Percentiles rank a stretch among this genome's conserved stretches.
Evolutionary conservation across 2,113 vertebrate species (phyloP).

Genomic region (Meles meles): DNA sequence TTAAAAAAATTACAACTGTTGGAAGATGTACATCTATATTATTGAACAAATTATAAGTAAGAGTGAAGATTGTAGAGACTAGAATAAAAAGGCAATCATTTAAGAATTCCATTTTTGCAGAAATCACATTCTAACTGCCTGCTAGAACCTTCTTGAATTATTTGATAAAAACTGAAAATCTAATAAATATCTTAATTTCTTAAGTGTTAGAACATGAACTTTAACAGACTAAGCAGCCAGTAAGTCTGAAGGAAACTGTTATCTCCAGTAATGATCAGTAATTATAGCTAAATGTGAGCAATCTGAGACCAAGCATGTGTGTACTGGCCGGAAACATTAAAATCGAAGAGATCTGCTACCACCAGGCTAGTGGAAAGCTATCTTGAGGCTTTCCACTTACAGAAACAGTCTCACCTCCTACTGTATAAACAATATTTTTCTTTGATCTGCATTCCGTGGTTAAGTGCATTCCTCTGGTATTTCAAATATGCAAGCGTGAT

Average conservation of each 20-base stretch:
- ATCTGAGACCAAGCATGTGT: background rate
- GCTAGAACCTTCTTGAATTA: background rate
- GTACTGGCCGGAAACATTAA: background rate
- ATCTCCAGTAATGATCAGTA: background rate
- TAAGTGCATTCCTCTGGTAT: background rate
- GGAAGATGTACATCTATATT: background rate
- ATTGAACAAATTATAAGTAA: background rate
- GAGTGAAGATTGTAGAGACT: background rate
- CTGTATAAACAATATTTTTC: constrained; percentile 36
- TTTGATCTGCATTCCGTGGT: background rate
- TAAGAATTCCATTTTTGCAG: background rate
- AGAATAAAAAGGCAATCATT: background rate
- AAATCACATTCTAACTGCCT: background rate
- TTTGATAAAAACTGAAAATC: background rate
- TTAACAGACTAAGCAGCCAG: background rate
- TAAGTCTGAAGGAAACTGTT: background rate
- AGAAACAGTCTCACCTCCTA: background rate
- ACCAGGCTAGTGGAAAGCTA: constrained; percentile 6
- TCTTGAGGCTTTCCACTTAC: background rate
- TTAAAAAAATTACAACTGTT: background rate
- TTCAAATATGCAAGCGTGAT: background rate
- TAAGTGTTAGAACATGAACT: background rate
- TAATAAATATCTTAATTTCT: background rate
- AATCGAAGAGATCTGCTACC: background rate
- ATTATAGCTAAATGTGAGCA: constrained; percentile 6